These are phyloP conservation scores for Zenarchopterus dispar DNA, from an alignment of 2,797 vertebrate genomes.

Conservation along the genomic window DNA sequence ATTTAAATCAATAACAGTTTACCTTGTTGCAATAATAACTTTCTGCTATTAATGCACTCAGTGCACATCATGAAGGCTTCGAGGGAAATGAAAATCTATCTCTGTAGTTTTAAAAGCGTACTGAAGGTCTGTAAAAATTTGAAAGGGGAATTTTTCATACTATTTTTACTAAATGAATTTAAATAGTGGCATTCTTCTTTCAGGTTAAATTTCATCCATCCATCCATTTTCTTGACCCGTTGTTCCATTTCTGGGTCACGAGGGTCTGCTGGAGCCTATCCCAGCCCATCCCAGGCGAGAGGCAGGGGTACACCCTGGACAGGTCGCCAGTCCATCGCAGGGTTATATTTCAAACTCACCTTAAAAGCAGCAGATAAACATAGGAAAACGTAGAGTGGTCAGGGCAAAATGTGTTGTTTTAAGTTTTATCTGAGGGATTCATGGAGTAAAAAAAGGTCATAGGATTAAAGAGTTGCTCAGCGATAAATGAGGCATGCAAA, in stretches of 20 bases:
- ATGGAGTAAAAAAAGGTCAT: slow-evolving; percentile 48
- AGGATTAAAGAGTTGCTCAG: slow-evolving; percentile 44
- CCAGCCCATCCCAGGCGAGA: too few species aligned
- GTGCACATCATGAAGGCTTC: not conserved
- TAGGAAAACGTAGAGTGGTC: too few species aligned
- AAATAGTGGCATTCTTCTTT: not conserved
- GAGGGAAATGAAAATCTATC: not conserved
- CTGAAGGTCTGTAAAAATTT: not conserved
- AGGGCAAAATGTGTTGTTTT: too few species aligned
- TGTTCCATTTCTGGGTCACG: too few species aligned
- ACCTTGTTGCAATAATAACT: slow-evolving; percentile 11
- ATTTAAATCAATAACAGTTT: slow-evolving; percentile 42
- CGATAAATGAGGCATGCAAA: slow-evolving; percentile 62
- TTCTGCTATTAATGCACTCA: slow-evolving; percentile 12
- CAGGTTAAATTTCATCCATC: slow-evolving; percentile 1
- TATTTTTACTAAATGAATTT: slow-evolving; percentile 6
- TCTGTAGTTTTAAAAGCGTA: not conserved
- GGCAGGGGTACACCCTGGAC: too few species aligned
- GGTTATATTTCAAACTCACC: slow-evolving; percentile 8
- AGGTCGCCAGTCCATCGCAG: too few species aligned
- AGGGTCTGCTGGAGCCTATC: too few species aligned
- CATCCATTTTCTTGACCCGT: too few species aligned
- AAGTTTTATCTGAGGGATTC: slow-evolving; percentile 37
- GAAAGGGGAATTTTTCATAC: not conserved
- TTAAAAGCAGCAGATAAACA: slow-evolving; percentile 18